phyloP scores from a whole-genome alignment of 2,888 invertebrate genomes.

The Corythucha ciliata region DNA sequence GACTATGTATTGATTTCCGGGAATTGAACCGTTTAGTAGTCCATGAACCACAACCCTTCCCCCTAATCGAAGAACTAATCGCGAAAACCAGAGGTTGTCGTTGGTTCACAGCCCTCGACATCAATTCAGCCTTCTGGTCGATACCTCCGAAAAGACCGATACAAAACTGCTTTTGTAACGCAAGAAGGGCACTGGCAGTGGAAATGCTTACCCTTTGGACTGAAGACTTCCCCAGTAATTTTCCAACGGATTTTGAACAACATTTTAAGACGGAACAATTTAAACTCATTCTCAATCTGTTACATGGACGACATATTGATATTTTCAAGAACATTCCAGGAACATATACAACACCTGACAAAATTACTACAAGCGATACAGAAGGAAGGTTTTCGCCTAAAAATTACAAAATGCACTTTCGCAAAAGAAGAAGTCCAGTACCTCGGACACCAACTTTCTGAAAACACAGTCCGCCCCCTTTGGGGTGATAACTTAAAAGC shows the following conservation, averaged over 20 bases:
- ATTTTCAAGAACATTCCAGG: conserved; percentile 22
- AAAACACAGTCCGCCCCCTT: conserved; percentile 19
- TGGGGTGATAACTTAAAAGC: conserved; percentile 19
- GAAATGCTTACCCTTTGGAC: conserved; percentile 32
- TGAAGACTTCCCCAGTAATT: conserved; percentile 27
- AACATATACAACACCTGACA: conserved; percentile 18
- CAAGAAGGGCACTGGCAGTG: conserved; percentile 33
- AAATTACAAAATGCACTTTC: conserved; percentile 25
- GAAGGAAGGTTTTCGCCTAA: conserved; percentile 24
- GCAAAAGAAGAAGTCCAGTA: conserved; percentile 22
- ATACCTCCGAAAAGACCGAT: conserved; percentile 32
- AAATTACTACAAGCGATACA: conserved; percentile 19
- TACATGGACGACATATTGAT: conserved; percentile 26
- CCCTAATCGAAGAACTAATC: conserved; percentile 24
- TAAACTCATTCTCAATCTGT: conserved; percentile 8
- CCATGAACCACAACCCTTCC: conserved; percentile 26
- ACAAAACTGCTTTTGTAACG: conserved; percentile 34
- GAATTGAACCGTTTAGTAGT: conserved; percentile 20
- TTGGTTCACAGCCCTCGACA: conserved; percentile 28
- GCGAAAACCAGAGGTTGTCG: conserved; percentile 22
- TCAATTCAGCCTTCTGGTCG: conserved; percentile 30
- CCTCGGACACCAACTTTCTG: conserved; percentile 20
- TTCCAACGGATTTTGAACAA: conserved; percentile 23
- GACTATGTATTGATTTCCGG: conserved; percentile 20
- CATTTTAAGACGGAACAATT: conserved; percentile 12